Conservation (phyloP, 2,797 vertebrate genomes). For the Orientallactaga sibirica region DNA sequence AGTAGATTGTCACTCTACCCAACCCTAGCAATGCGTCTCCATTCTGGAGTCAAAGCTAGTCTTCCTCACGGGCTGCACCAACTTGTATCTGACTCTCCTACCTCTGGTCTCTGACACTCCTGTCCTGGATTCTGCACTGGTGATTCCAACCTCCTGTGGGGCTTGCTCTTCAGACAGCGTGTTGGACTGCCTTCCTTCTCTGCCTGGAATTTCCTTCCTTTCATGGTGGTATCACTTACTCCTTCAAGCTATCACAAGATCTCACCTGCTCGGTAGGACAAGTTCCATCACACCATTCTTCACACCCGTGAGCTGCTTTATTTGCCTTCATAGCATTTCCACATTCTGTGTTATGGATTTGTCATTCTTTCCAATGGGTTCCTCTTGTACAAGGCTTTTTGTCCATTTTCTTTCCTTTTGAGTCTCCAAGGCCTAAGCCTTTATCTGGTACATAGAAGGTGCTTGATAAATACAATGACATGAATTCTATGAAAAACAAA, state of each 20-base stretch:
- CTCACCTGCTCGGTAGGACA: neutral
- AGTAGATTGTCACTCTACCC: neutral
- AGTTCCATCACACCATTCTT: neutral
- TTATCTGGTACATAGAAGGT: neutral
- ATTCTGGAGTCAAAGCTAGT: neutral
- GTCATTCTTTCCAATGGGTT: neutral
- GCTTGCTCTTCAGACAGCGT: neutral
- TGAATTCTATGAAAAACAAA: slow-evolving; percentile 20
- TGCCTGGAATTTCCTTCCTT: neutral
- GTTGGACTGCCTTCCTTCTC: neutral
- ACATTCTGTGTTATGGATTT: too few relatives aligned
- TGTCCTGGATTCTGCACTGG: neutral
- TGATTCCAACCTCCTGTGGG: neutral
- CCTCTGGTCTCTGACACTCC: neutral
- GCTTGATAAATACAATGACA: neutral
- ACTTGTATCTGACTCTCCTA: neutral
- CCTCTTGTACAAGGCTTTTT: neutral
- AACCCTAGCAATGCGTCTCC: neutral
- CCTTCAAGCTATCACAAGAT: neutral
- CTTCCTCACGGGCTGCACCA: neutral
- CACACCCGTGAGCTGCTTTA: neutral
- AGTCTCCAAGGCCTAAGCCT: neutral
- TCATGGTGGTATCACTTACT: neutral
- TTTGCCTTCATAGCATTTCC: neutral
- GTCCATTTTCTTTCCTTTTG: neutral